phyloP scores from a whole-genome alignment of 37 sponge, comb jelly and placozoan genomes.

The Chondrilla cf. caribensis region DNA sequence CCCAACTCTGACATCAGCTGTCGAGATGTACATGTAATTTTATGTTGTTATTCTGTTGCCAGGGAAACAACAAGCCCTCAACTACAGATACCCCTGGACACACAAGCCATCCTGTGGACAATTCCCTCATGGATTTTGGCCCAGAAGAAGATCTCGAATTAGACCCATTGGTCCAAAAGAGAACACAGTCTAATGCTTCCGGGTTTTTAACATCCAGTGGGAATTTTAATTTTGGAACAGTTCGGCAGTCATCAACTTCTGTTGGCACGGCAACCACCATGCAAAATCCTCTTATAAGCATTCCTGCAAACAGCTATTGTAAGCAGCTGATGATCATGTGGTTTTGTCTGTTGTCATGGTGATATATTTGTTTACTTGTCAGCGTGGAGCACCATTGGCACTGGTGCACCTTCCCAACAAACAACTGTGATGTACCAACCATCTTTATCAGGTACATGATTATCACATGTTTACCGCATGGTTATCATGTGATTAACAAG shows the following conservation, averaged over 20 bases:
- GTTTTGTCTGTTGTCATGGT: no score
- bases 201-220: slow-evolving; percentile 12
- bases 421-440: no score
- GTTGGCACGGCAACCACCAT: not conserved
- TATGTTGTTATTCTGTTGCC: not conserved
- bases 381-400: no score
- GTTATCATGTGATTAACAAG: no score
- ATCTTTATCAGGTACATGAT: no score
- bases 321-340: no score
- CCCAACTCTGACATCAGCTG: not conserved
- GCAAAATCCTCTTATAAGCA: no score
- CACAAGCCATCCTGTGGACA: no score
- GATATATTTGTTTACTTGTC: no score
- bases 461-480: no score
- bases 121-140: slow-evolving; percentile 35
- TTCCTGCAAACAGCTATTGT: no score
- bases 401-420: no score
- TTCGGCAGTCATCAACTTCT: slow-evolving; percentile 7
- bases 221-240: not conserved
- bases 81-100: not conserved
- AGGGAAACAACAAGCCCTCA: not conserved
- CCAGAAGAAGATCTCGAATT: slow-evolving; percentile 17
- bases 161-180: not conserved
- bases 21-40: not conserved
- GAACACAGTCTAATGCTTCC: not conserved